A percentile compares a stretch with the other conserved stretches of the same genome.
Evolutionary conservation across 2,113 vertebrate genomes (phyloP).

Genomic region (Haliaeetus leucogaster): DNA sequence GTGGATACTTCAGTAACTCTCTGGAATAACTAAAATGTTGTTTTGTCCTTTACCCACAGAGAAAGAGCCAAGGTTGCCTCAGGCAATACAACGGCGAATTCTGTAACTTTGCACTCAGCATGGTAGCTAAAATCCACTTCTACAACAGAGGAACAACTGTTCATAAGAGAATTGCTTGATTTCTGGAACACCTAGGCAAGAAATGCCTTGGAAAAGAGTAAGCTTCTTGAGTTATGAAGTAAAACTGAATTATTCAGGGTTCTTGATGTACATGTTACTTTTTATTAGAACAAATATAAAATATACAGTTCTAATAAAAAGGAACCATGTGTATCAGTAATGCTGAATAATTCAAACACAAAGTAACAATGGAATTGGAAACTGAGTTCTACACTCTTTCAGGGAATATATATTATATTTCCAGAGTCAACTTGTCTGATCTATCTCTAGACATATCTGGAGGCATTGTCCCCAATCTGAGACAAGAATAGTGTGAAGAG

Average conservation of each 20-base stretch:
- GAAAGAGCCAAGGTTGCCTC: constrained; percentile 1
- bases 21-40: constrained; percentile 19
- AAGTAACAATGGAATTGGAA: not conserved
- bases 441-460: not conserved
- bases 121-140: constrained; percentile 13
- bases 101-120: constrained; percentile 42
- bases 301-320: not conserved
- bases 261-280: not conserved
- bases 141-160: constrained; percentile 21
- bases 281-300: constrained; percentile 25
- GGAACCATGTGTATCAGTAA: not conserved
- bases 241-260: constrained; percentile 33
- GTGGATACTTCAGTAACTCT: not conserved
- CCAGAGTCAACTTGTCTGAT: not conserved
- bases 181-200: constrained; percentile 9
- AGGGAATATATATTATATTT: not conserved
- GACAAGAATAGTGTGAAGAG: not conserved
- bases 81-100: constrained; percentile 48
- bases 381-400: not conserved
- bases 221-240: not conserved
- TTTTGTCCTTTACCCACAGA: constrained; percentile 21
- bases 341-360: constrained; percentile 10
- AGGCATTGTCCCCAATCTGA: not conserved
- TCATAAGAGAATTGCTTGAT: constrained; percentile 18
- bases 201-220: not conserved